Evolutionary conservation across 1,140 invertebrate species (phyloP).

Genomic region (Spodoptera litura): DNA sequence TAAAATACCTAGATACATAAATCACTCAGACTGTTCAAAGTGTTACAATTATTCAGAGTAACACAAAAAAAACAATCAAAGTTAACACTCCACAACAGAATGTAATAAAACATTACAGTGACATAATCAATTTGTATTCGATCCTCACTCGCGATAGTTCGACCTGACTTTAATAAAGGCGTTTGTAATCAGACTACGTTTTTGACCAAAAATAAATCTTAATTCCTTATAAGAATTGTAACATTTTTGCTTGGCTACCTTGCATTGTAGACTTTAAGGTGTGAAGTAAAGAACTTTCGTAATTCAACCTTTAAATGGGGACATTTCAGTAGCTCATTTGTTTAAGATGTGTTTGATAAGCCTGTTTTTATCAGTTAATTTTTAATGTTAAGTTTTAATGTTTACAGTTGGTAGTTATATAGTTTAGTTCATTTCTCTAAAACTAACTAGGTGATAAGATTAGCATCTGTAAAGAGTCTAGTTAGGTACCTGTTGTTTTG

Average conservation of each 20-base stretch:
- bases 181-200: conserved; percentile 61
- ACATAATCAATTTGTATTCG: conserved; percentile 61
- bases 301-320: conserved; percentile 45
- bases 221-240: conserved; percentile 60
- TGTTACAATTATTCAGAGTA: too few relatives aligned
- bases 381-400: conserved; percentile 20
- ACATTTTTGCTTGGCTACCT: conserved; percentile 51
- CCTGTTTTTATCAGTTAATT: conserved; percentile 4
- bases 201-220: conserved; percentile 58
- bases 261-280: conserved; percentile 47
- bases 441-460: too few relatives aligned
- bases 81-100: background rate
- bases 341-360: conserved; percentile 34
- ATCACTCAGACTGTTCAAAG: too few relatives aligned
- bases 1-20: too few relatives aligned
- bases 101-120: conserved; percentile 35
- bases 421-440: background rate
- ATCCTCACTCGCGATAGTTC: conserved; percentile 49
- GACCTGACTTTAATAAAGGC: conserved; percentile 57
- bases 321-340: conserved; percentile 40
- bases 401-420: conserved; percentile 2
- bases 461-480: too few relatives aligned
- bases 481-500: too few relatives aligned
- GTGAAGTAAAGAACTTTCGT: conserved; percentile 52
- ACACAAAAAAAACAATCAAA: background rate